phyloP scores from a whole-genome alignment of 2,888 invertebrate genomes.

The Acrocyrtus sp. region DNA sequence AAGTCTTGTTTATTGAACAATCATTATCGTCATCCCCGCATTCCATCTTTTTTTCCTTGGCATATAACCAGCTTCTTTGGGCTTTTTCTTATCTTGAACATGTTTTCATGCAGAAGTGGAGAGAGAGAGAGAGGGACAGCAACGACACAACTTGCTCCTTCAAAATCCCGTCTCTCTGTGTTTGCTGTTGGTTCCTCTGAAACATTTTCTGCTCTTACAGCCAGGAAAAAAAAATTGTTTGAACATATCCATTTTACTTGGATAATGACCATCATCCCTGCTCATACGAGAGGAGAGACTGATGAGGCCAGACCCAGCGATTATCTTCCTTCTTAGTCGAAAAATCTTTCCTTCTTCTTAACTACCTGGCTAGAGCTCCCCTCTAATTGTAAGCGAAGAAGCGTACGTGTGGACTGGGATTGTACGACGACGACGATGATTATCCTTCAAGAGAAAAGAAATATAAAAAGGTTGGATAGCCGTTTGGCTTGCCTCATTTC shows the following conservation, averaged over 20 bases:
- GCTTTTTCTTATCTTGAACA: slow-evolving; percentile 34
- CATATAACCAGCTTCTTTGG: background rate
- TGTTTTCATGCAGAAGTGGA: slow-evolving; percentile 4
- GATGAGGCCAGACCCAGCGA: background rate
- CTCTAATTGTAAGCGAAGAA: background rate
- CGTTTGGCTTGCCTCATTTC: background rate
- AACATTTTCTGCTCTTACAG: background rate
- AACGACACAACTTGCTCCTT: background rate
- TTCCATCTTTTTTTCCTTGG: slow-evolving; percentile 22
- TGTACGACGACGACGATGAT: background rate
- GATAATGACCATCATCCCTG: background rate
- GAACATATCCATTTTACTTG: background rate
- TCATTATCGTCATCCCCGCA: slow-evolving; percentile 15
- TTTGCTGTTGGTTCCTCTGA: background rate
- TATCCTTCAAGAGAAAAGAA: background rate
- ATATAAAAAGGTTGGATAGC: background rate
- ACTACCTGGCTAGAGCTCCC: background rate
- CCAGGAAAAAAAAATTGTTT: background rate
- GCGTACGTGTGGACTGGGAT: background rate
- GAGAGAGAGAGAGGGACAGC: background rate
- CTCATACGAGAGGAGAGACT: background rate
- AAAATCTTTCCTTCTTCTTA: background rate
- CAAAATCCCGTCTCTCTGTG: background rate
- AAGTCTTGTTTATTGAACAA: slow-evolving; percentile 2
- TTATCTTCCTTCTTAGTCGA: background rate